These are phyloP conservation scores for Zoanthus sansibaricus DNA, from an alignment of 92 coral and sea anemone species.

Conservation along the genomic window DNA sequence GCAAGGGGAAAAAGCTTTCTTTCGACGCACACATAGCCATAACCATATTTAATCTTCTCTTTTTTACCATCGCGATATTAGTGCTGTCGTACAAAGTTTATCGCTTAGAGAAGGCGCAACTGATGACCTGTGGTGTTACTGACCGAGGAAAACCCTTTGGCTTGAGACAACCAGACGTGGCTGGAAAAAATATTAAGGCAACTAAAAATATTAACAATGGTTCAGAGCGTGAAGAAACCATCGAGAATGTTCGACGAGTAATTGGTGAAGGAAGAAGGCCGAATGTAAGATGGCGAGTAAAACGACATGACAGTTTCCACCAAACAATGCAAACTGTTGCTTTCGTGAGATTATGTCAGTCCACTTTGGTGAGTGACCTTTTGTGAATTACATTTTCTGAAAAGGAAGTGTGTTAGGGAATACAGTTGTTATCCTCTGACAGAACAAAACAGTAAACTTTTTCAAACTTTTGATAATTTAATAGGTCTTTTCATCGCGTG, in stretches of 20 bases:
- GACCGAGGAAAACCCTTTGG: not conserved
- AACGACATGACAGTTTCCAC: not conserved
- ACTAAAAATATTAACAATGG: not conserved
- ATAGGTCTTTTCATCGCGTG: too few species aligned
- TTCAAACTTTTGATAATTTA: too few species aligned
- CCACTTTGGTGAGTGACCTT: not conserved
- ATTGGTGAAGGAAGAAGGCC: not conserved
- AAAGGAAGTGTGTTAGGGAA: not conserved
- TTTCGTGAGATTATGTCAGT: slow-evolving; percentile 7
- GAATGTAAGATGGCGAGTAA: not conserved
- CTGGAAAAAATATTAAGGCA: not conserved
- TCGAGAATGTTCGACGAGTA: not conserved
- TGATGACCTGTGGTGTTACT: not conserved
- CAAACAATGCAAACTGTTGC: not conserved
- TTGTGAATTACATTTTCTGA: not conserved
- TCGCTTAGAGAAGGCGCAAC: not conserved
- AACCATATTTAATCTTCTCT: not conserved
- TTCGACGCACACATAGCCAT: not conserved
- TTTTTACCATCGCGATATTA: not conserved
- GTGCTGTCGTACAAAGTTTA: slow-evolving; percentile 14
- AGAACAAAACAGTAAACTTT: too few species aligned
- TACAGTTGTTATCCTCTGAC: too few species aligned
- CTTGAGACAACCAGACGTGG: not conserved
- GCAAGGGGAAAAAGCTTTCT: not conserved
- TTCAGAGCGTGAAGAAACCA: not conserved